phyloP scores from a whole-genome alignment of 2,797 vertebrate genomes.

The Philypnodon macrostomus region DNA sequence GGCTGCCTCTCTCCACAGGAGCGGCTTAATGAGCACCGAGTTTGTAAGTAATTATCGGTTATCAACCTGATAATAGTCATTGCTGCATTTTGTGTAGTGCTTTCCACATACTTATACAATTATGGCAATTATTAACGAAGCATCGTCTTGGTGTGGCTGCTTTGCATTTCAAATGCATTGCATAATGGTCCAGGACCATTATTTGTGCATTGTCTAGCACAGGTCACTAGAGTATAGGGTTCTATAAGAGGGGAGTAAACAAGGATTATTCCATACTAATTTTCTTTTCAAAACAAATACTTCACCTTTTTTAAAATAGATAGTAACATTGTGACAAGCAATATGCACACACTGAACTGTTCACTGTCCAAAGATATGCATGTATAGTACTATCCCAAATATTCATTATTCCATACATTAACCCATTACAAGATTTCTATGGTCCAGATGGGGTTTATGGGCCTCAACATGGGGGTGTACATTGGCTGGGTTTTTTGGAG shows the following conservation, averaged over 20 bases:
- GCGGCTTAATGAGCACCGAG: constrained; percentile 68
- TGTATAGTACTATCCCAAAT: no score
- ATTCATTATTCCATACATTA: no score
- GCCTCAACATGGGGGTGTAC: no score
- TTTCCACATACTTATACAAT: constrained; percentile 74
- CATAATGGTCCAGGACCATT: constrained; percentile 16
- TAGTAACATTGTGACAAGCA: no score
- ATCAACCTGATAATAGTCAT: constrained; percentile 79
- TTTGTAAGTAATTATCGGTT: constrained; percentile 78
- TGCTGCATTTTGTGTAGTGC: constrained; percentile 64
- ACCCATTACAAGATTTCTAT: no score
- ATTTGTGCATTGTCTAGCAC: constrained; percentile 20
- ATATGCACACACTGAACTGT: not conserved
- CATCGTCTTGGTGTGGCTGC: constrained; percentile 12
- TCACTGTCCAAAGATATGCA: no score
- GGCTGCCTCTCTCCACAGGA: constrained; percentile 65
- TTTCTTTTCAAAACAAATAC: constrained; percentile 33
- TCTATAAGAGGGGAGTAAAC: constrained; percentile 19
- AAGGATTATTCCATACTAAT: constrained; percentile 14
- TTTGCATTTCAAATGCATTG: constrained; percentile 47
- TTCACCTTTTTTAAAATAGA: no score
- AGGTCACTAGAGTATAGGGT: constrained; percentile 4
- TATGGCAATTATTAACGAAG: constrained; percentile 62
- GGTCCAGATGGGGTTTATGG: no score
- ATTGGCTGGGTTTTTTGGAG: no score